A percentile compares a stretch with the other conserved stretches of the same genome.
Conservation (phyloP, 2,113 vertebrate genomes). For the Daubentonia madagascariensis region DNA sequence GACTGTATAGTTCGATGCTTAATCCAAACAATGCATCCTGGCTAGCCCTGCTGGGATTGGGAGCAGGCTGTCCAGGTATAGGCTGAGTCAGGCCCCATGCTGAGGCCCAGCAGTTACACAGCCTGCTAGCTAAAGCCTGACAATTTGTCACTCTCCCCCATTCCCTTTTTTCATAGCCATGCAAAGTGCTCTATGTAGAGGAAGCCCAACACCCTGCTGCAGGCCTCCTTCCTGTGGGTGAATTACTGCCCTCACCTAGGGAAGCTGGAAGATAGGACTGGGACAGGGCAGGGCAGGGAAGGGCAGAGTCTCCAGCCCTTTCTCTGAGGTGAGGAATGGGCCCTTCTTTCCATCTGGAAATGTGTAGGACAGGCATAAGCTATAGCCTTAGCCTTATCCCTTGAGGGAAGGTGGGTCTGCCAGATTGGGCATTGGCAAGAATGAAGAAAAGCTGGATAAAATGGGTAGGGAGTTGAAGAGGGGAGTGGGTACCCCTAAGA, state of each 20-base stretch:
- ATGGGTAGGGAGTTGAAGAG: not conserved
- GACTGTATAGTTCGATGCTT: not conserved
- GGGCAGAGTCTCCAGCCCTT: not conserved
- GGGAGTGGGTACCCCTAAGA: not conserved
- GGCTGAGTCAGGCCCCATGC: not conserved
- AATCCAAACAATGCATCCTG: not conserved
- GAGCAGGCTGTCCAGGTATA: not conserved
- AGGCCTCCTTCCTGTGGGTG: not conserved
- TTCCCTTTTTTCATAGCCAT: not conserved
- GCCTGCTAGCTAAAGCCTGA: not conserved
- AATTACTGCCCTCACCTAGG: not conserved
- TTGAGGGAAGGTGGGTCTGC: not conserved
- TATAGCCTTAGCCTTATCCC: not conserved
- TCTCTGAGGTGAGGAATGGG: not conserved
- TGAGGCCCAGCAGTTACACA: not conserved
- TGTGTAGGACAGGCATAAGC: not conserved
- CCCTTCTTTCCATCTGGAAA: not conserved
- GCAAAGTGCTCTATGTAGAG: not conserved
- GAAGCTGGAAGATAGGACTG: not conserved
- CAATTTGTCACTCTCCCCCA: accelerated
- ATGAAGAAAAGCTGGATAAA: not conserved
- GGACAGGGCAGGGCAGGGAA: not conserved
- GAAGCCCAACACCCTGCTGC: not conserved
- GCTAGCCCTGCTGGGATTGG: not conserved
- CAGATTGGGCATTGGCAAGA: not conserved